Conservation (phyloP, 2,113 vertebrate species). For the Urocynchramus pylzowi region DNA sequence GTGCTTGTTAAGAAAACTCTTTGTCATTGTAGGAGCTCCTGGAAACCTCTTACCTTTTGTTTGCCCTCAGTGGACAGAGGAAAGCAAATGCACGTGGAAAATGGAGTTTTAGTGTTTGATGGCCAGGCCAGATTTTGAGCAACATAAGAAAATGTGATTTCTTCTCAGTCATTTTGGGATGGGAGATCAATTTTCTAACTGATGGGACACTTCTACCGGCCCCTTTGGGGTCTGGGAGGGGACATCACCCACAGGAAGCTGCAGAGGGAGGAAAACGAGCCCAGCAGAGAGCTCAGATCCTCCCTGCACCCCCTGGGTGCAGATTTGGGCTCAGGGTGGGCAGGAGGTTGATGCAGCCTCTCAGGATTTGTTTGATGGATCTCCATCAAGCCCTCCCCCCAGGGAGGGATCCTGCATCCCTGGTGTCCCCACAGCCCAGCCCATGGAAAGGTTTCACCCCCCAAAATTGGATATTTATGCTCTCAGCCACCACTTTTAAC, state of each 20-base stretch:
- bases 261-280: neutral
- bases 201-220: neutral
- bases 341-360: neutral
- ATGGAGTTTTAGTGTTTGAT: neutral
- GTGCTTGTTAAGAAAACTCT: neutral
- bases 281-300: neutral
- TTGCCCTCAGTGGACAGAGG: neutral
- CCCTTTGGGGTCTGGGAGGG: neutral
- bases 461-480: neutral
- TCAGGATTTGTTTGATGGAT: accelerated
- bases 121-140: neutral
- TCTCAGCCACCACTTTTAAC: neutral
- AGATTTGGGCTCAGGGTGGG: accelerated
- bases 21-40: neutral
- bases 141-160: neutral
- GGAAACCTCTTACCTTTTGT: neutral
- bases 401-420: neutral
- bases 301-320: accelerated
- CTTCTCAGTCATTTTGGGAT: neutral
- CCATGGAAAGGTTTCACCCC: neutral
- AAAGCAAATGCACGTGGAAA: neutral
- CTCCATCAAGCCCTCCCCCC: neutral
- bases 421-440: neutral
- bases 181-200: neutral
- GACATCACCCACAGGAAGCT: neutral